Percentiles rank a stretch among this genome's conserved stretches.
phyloP scores from a whole-genome alignment of 1,140 invertebrate genomes.

The Heliconius nattereri region DNA sequence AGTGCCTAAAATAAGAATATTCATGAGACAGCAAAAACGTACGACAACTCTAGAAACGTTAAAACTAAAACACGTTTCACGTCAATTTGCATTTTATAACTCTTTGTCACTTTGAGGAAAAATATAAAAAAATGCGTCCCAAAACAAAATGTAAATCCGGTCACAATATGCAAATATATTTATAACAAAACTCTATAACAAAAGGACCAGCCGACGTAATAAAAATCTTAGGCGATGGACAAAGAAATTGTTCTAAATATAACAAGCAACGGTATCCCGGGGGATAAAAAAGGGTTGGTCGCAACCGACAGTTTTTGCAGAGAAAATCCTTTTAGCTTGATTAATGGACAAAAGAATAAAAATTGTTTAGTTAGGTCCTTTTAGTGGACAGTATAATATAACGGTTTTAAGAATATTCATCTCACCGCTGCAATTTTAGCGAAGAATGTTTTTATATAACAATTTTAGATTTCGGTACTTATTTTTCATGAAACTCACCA shows the following conservation, averaged over 20 bases:
- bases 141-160: slow-evolving; percentile 66
- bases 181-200: slow-evolving; percentile 41
- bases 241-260: slow-evolving; percentile 68
- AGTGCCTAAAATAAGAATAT: not conserved
- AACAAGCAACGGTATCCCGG: slow-evolving; percentile 58
- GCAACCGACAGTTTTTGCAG: slow-evolving; percentile 60
- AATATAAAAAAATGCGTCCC: slow-evolving; percentile 54
- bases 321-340: slow-evolving; percentile 71
- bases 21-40: slow-evolving; percentile 12
- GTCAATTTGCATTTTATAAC: slow-evolving; percentile 70
- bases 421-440: slow-evolving; percentile 35
- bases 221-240: slow-evolving; percentile 68
- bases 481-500: too few species aligned
- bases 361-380: slow-evolving; percentile 55
- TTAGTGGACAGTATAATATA: slow-evolving; percentile 45
- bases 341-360: slow-evolving; percentile 73
- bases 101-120: slow-evolving; percentile 54
- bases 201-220: slow-evolving; percentile 57
- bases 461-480: not conserved
- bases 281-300: slow-evolving; percentile 69
- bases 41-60: not conserved
- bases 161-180: slow-evolving; percentile 74
- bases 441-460: slow-evolving; percentile 1
- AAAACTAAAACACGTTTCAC: slow-evolving; percentile 32
- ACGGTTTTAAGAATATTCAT: slow-evolving; percentile 53